Base-by-base conservation (phyloP, 2,888 invertebrate species). In the Agelastica alni region DNA sequence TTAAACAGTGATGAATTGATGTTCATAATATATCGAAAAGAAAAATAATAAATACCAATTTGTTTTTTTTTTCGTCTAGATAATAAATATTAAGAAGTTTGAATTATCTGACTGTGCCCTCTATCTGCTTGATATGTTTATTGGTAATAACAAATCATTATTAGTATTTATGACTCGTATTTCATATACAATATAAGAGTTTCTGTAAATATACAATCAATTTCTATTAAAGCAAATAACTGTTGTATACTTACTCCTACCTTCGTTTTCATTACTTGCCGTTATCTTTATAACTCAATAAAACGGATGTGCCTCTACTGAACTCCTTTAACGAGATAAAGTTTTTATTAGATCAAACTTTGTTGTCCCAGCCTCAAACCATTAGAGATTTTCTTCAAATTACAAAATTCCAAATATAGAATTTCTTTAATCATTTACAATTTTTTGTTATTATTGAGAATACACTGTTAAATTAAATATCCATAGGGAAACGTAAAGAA, bases 221-320 rank as follows among this genome's bases (percentile, higher is more conserved):
- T 59, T 59, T 61, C 47, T 61, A 57, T 57, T 46, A 56, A 55
- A 57, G 55, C 59, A 59, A 61, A 61, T 61, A 61, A 61, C 53
- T 56, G 46, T 47, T 56, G 48, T 37, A 39, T 44, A 49, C 54
- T 39, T 28, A 36, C 53, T 46, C 53, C 53, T 56, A 58, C 51
- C 55, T 55, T 54, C 47, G 42, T 52, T 52, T 56, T 59, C 56
- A 59, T 61, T 61, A 59, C 55, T 57, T 59, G 42, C 39, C 46
- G 45, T 45, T 44, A 51, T 56, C 53, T 55, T 36, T 53, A 49
- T 46, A 48, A 51, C 48, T 51, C 36, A 39, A 47, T 56, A 51
- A 56, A 51, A 49, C 36, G 37, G 47, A 39, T 45, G 47, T 45
- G 26, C 36, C 44, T 46, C 18, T 31, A 30, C 45, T 28, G 13